Evolutionary conservation across 2,797 vertebrate genomes (phyloP), one percentile per base, ranked within the genome.

Genomic region (Cuniculus paca): DNA sequence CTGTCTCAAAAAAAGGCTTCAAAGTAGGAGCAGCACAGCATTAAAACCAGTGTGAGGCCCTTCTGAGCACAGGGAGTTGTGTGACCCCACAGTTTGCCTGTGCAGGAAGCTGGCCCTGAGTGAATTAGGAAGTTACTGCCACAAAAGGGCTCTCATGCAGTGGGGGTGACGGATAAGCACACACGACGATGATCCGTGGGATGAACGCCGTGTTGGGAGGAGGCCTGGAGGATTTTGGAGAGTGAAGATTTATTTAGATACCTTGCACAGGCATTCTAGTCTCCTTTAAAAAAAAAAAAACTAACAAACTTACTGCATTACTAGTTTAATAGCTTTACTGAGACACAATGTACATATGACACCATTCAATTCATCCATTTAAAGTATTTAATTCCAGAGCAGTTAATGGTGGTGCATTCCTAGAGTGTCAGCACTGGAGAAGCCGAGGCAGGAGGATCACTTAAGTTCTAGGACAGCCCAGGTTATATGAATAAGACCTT

Each of bases 301-400:
- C 52, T 72, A 74, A 93, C 56, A 31, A 54, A 26, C 70, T 90
- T 88, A 90, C n/a, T 26, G 12, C 13, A 60, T 75, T 85, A 6
- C 14, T 93, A 58, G 3, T 92, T 90, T 90, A 89, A 52, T 50
- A 54, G 52, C 36, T 61, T 86, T 95, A 61, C 26, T 61, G 36
- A 61, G 58, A 65, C 72, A 50, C 31, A 75, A 63, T 45, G 75
- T 42, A 92, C 36, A 10, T 48, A 54, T 22, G 14, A 24, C 39
- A 42, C 50, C 81, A 78, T 82, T 61, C 2, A 24, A 39, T 56
- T 83, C 61, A 54, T 45, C 20, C 78, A 31, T 28, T 54, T 65
- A 88, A 88, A 82, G 26, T 10, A 2, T 70, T 50, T 28, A 45
- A 26, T 45, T 45, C 24, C 14, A 74, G 39, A 45, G 11, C 5